Evolutionary conservation across 2,888 invertebrate species (phyloP), one percentile per base, ranked within the genome.

Genomic region (Ornithoptera priamus): DNA sequence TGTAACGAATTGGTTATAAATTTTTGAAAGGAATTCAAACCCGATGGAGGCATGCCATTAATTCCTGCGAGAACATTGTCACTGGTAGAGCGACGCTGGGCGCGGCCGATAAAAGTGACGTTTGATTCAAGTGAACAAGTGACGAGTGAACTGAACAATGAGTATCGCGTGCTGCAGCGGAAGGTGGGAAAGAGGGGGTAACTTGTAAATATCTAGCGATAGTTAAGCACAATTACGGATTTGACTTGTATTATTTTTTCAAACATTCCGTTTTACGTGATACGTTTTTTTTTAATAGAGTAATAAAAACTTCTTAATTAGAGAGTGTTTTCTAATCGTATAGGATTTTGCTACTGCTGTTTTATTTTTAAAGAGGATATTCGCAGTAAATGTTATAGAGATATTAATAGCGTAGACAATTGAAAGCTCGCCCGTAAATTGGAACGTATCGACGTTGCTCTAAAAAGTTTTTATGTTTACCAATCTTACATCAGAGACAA

Each of bases 21-120:
- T 50, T n/a, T 20, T 68, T 17, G n/a, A 22, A 30, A 5, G 42
- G 17, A n/a, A 60, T 62, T 71, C 65, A 67, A 73, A 67, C 67
- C 70, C 67, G 20, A 12, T 39, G 15, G 56, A 63, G 70, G 66
- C 59, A 39, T 39, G 15, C 71, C 69, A 68, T 71, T 71, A 74
- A 80, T 18, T 88, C 83, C 83, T 83, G 78, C 82, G 81, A 85
- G 90, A 89, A 90, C 87, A 90, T 88, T 89, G 92, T 89, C 89
- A 87, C 80, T 80, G 90, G 86, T 92, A 85, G 88, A 87, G 90
- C 88, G 82, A 76, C 79, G 90, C 88, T 86, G 85, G 73, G 75
- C 78, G 79, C 81, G 71, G 76, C 75, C 76, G 74, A 65, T 65
- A 75, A 78, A 64, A 71, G 68, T 71, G 75, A 77, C 67, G 62